Evolutionary conservation across 2,888 invertebrate species (phyloP), one percentile per base, ranked within the genome.

Genomic region (Diaphora mendica): DNA sequence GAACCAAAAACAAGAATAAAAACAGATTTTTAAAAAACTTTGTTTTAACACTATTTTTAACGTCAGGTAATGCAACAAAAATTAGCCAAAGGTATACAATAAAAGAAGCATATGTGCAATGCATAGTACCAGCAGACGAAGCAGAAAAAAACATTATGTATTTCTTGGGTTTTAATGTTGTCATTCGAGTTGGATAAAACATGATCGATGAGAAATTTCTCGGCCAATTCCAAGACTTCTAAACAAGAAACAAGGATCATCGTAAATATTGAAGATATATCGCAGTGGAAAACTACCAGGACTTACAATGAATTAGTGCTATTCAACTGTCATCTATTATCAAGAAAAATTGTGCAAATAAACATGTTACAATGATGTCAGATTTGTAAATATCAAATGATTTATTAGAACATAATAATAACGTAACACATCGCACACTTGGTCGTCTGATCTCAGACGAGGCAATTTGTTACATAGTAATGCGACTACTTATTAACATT

Each of bases 151-250:
- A 9, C 23, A 51, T 17, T 30, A 30, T 30, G 62, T 62, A 30
- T 17, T 15, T 26, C 26, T 30, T 15, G 26, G n/a, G 15, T 26
- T 30, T 17, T 30, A 30, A 62, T 17, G 7, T n/a, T 62, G 62
- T 30, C 62, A 15, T 62, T 30, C 9, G 62, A 62, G 30, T 62
- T 30, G 17, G 62, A 62, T 62, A 30, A 62, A 62, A 62, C 62
- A 62, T 62, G 62, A 62, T 62, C 62, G 26, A 62, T 62, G 62
- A 62, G 30, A 17, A 62, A 62, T 30, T 62, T 62, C 30, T 30
- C 62, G 30, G 26, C 17, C 5, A 62, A 62, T 17, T 59, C 26
- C 59, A 30, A 59, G 26, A 59, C 26, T 59, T 59, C 26, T 30
- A 59, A 42, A 26, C 30, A 62, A 62, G 30, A 59, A 42, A 26